These are phyloP conservation scores for Megalops atlanticus DNA, from an alignment of 2,113 vertebrate genomes.

Conservation along the genomic window DNA sequence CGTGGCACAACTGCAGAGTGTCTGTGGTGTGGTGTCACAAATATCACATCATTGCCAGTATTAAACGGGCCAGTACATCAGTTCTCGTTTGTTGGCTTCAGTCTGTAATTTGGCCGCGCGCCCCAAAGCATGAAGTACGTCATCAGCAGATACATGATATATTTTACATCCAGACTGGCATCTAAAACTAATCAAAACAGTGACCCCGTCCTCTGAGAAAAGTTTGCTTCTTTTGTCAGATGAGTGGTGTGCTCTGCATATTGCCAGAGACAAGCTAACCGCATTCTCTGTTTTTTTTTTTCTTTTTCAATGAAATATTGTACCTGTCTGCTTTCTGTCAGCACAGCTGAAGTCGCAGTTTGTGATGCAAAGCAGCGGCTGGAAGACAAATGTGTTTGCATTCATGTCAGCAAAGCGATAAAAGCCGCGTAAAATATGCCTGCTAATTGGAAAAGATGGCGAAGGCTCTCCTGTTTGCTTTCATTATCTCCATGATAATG, in stretches of 20 bases:
- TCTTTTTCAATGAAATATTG: background rate
- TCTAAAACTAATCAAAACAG: background rate
- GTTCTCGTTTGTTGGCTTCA: background rate
- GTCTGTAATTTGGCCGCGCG: background rate
- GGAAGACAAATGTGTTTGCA: background rate
- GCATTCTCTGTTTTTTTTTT: constrained; percentile 28
- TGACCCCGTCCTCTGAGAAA: background rate
- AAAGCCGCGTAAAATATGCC: constrained; percentile 12
- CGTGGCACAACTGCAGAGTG: background rate
- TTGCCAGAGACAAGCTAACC: background rate
- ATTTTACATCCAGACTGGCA: background rate
- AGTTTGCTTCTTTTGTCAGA: background rate
- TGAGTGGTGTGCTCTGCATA: background rate
- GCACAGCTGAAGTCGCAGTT: background rate
- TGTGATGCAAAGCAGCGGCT: background rate
- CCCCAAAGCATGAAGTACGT: background rate
- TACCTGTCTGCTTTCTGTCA: constrained; percentile 25
- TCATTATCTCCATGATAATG: constrained; percentile 19
- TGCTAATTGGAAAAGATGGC: constrained; percentile 31
- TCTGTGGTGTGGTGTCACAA: constrained; percentile 8
- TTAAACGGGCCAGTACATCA: constrained; percentile 20
- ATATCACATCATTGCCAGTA: constrained; percentile 9
- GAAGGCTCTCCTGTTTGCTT: constrained; percentile 8
- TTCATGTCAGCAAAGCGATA: background rate
- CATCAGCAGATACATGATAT: background rate